Evolutionary conservation across 2,888 invertebrate species (phyloP), one percentile per base, ranked within the genome.

Genomic region (Apantesis nais): DNA sequence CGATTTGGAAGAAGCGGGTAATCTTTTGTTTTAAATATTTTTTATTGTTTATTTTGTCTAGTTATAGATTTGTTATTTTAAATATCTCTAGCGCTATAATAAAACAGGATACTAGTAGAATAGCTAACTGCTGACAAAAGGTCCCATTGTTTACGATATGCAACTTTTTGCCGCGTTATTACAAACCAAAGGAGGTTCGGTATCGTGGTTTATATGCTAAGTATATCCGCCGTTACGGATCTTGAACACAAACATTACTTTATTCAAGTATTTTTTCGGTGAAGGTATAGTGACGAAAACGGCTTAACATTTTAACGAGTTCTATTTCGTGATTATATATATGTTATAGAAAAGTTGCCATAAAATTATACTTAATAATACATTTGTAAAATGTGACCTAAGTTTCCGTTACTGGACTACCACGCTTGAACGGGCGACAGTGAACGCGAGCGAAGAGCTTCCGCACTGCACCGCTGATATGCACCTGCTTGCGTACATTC

Each of bases 361-460:
- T 41, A 11, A 41, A n/a, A n/a, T n/a, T n/a, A n/a, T n/a, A n/a
- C n/a, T n/a, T 41, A 41, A 12, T 41, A 34, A 34, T 34, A 34
- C n/a, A 37, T 37, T 34, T n/a, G n/a, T 66, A 39, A 14, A 55
- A 12, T 25, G 48, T 60, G 64, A 69, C 66, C 65, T 44, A 60
- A 37, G 62, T 64, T 58, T 75, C 62, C 74, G 75, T 74, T 76
- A 61, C 52, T 61, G 62, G n/a, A 52, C 61, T 52, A 82, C 74
- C 66, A 73, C 73, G 78, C 55, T 76, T 62, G 77, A 75, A 60
- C 25, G 65, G 55, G 48, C 22, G 29, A 19, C 61, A 55, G 66
- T 64, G 72, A 68, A 70, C 70, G 68, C 66, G 69, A 62, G 64
- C 64, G 52, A 63, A 67, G 31, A 66, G 65, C 64, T 71, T 76